Evolutionary conservation across 1,140 invertebrate genomes (phyloP).

Genomic region (Drosophila ficusphila): DNA sequence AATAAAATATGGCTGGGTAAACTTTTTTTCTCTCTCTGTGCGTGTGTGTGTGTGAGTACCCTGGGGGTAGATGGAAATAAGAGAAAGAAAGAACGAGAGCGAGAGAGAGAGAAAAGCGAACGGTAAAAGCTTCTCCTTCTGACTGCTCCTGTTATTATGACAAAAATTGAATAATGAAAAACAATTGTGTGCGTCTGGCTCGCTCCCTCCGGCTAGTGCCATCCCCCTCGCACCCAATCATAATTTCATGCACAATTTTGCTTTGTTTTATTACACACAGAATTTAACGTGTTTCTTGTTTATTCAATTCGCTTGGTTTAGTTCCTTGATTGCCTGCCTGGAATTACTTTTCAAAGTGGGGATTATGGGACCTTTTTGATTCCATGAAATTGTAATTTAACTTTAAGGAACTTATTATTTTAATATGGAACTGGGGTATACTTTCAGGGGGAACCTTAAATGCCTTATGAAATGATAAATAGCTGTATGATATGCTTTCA

Average conservation of each 20-base stretch:
- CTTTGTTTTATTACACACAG: constrained; percentile 66
- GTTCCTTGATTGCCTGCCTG: constrained; percentile 74
- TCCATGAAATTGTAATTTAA: too few species aligned
- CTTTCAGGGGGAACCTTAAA: constrained; percentile 43
- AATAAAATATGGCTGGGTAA: constrained; percentile 80
- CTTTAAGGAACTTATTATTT: too few species aligned
- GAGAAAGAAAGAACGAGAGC: constrained; percentile 6
- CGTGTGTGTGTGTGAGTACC: constrained; percentile 1
- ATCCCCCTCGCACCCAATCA: constrained; percentile 39
- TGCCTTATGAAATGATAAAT: too few species aligned
- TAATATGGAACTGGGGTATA: too few species aligned
- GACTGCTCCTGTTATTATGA: constrained; percentile 57
- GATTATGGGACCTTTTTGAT: not conserved
- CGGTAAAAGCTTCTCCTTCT: constrained; percentile 45
- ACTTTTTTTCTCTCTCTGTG: constrained; percentile 61
- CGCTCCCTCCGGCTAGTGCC: constrained; percentile 18
- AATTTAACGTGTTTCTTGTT: constrained; percentile 69
- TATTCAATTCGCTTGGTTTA: constrained; percentile 81
- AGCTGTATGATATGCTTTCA: not conserved
- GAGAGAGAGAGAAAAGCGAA: constrained; percentile 26
- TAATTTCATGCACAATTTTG: constrained; percentile 82
- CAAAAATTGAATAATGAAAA: constrained; percentile 83
- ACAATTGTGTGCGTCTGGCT: constrained; percentile 74
- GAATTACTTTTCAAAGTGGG: constrained; percentile 18
- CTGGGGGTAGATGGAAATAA: constrained; percentile 20